These are phyloP conservation scores for Hippocampus comes DNA, from an alignment of 2,113 vertebrate genomes.

Conservation along the genomic window DNA sequence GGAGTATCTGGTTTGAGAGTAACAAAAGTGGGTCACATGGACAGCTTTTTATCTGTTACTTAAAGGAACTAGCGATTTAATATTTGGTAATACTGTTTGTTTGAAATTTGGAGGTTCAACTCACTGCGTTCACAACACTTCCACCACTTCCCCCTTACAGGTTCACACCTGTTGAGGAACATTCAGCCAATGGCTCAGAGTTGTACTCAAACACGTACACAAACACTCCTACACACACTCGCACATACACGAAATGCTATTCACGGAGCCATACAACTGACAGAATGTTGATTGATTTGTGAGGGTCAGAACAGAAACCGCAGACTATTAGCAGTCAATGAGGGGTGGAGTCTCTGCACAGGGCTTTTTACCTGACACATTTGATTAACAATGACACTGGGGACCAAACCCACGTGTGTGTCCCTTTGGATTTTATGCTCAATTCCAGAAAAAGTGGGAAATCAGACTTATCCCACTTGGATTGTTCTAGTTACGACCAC, in stretches of 20 bases:
- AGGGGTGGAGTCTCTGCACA: neutral
- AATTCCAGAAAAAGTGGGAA: no score
- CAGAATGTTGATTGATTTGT: neutral
- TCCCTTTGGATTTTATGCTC: no score
- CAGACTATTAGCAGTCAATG: neutral
- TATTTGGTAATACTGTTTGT: neutral
- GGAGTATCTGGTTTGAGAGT: no score
- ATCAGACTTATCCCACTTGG: no score
- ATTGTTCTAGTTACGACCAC: no score
- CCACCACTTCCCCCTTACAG: constrained; percentile 8
- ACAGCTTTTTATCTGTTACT: no score
- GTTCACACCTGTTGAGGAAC: constrained; percentile 34
- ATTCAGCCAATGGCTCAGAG: constrained; percentile 3
- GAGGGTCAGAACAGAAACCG: neutral
- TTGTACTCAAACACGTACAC: neutral
- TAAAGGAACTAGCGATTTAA: neutral
- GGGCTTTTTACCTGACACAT: no score
- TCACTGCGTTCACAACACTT: neutral
- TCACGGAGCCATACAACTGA: neutral
- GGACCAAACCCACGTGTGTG: no score
- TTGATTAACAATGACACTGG: no score
- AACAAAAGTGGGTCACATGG: no score
- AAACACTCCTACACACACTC: no score
- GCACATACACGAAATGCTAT: neutral
- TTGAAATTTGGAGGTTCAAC: neutral